These are phyloP conservation scores for Ophion obscuratus DNA, from an alignment of 2,888 invertebrate species.

Conservation along the genomic window DNA sequence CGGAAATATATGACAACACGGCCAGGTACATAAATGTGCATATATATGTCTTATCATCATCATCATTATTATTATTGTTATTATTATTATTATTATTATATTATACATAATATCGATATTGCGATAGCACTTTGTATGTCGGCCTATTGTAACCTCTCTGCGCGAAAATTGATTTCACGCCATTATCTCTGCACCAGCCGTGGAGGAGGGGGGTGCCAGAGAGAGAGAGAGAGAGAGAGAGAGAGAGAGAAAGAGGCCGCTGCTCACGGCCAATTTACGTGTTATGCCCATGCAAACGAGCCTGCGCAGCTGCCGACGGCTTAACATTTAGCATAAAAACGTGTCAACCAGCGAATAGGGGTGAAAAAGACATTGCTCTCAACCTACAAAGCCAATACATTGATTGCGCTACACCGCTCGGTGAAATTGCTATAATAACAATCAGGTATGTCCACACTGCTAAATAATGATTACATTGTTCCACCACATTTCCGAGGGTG, in stretches of 20 bases:
- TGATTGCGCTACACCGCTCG: not conserved
- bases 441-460: not conserved
- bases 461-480: not conserved
- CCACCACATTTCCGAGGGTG: not conserved
- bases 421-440: not conserved
- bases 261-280: constrained; percentile 74
- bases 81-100: not conserved
- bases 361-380: not conserved
- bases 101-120: not conserved
- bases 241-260: constrained; percentile 11
- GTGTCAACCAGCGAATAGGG: not conserved
- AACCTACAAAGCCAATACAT: not conserved
- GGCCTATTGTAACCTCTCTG: constrained; percentile 60
- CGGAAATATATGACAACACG: not conserved
- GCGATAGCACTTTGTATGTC: constrained; percentile 1
- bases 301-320: constrained; percentile 17
- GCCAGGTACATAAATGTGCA: not conserved
- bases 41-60: not conserved
- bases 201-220: not conserved
- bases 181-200: constrained; percentile 65
- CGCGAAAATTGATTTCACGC: constrained; percentile 73
- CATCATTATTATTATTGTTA: too few relatives aligned
- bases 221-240: not conserved
- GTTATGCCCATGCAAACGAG: constrained; percentile 57
- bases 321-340: constrained; percentile 69